phyloP scores from a whole-genome alignment of 2,888 invertebrate genomes.

The Proisotoma minuta region DNA sequence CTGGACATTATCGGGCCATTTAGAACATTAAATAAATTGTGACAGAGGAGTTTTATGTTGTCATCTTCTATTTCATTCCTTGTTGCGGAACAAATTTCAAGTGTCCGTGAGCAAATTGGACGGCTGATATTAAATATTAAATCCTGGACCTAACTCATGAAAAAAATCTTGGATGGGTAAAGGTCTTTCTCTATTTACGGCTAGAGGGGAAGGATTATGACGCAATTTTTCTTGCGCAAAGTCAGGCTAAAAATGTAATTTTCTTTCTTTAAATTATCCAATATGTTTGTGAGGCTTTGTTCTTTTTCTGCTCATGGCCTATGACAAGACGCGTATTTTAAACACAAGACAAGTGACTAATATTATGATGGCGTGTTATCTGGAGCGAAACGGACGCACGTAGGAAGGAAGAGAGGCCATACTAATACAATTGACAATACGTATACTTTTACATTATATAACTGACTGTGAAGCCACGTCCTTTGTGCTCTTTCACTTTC shows the following conservation, averaged over 20 bases:
- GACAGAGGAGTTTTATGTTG: no score
- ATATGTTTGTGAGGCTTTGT: neutral
- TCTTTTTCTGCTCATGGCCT: slow-evolving; percentile 7
- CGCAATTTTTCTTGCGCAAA: slow-evolving; percentile 6
- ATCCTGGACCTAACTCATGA: no score
- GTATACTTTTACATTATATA: no score
- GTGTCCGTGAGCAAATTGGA: neutral
- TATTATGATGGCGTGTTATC: neutral
- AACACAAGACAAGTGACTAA: neutral
- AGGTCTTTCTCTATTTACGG: neutral
- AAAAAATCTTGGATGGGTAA: no score
- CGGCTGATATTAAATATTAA: no score
- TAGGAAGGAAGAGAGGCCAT: no score
- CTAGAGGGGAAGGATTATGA: neutral
- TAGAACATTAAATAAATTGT: no score
- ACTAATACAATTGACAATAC: no score
- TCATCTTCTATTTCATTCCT: neutral
- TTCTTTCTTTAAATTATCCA: slow-evolving; percentile 1
- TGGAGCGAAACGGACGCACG: neutral
- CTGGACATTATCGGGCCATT: no score
- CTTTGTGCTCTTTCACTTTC: no score
- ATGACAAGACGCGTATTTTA: neutral
- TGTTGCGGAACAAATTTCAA: neutral
- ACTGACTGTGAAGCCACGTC: no score
- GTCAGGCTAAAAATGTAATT: slow-evolving; percentile 9